phyloP scores from a whole-genome alignment of 2,888 invertebrate genomes.

The Xestoiulus laeticollis region DNA sequence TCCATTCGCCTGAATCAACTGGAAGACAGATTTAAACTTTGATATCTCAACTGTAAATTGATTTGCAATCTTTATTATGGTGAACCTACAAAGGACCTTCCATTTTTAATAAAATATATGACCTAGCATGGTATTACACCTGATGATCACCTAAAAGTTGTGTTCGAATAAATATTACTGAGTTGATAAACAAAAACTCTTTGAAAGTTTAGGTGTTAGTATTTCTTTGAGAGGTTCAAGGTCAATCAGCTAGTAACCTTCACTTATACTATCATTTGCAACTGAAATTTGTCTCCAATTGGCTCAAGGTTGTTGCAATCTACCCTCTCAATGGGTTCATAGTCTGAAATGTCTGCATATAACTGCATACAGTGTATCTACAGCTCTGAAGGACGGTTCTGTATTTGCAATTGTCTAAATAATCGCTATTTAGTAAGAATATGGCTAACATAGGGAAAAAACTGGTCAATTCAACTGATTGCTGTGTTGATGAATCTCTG shows the following conservation, averaged over 20 bases:
- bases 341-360: neutral
- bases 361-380: too few species aligned
- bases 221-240: neutral
- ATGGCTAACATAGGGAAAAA: constrained; percentile 63
- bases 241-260: neutral
- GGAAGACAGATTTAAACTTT: too few species aligned
- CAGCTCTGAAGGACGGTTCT: neutral
- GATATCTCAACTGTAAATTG: too few species aligned
- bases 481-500: constrained; percentile 70
- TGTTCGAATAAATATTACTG: too few species aligned
- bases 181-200: too few species aligned
- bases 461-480: constrained; percentile 67
- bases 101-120: too few species aligned
- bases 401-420: neutral
- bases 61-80: too few species aligned
- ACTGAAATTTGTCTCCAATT: neutral
- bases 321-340: neutral
- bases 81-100: too few species aligned
- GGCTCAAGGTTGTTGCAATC: neutral
- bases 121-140: too few species aligned
- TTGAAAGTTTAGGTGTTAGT: too few species aligned
- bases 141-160: too few species aligned
- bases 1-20: too few species aligned
- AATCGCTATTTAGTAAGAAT: neutral
- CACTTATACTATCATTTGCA: neutral